Evolutionary conservation across 1,140 invertebrate species (phyloP).

Genomic region (Hyposmocoma kahamanoa): DNA sequence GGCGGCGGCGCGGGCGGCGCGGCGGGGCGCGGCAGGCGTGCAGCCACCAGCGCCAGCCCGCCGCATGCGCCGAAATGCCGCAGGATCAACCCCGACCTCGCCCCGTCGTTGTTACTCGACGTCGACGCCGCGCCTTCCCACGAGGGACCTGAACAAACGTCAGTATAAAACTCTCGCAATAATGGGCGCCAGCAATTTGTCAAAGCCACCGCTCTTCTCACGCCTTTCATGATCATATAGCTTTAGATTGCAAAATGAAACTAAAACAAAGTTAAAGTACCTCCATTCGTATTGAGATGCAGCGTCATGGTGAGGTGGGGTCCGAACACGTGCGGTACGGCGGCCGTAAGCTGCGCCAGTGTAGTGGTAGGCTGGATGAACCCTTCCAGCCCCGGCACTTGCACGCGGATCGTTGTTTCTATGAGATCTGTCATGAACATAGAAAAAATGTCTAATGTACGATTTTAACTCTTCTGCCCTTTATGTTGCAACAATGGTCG

Average conservation of each 20-base stretch:
- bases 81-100: conserved; percentile 65
- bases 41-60: conserved; percentile 89
- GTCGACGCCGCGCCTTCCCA: conserved; percentile 25
- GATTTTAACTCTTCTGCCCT: neutral
- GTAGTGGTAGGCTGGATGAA: conserved; percentile 49
- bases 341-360: conserved; percentile 52
- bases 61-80: conserved; percentile 90
- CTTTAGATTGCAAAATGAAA: too few relatives aligned
- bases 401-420: conserved; percentile 46
- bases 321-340: conserved; percentile 53
- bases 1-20: conserved; percentile 81
- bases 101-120: neutral
- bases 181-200: neutral
- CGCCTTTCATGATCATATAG: too few relatives aligned
- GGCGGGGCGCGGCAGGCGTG: conserved; percentile 87
- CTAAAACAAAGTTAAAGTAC: conserved; percentile 23
- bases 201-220: too few relatives aligned
- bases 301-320: conserved; percentile 58
- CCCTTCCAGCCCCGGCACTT: conserved; percentile 55
- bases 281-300: conserved; percentile 46
- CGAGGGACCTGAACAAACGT: conserved; percentile 27
- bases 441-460: too few relatives aligned
- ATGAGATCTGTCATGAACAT: conserved; percentile 24
- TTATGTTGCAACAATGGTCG: too few relatives aligned
- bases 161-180: conserved; percentile 10